Evolutionary conservation across 2,888 invertebrate genomes (phyloP), one percentile per base, ranked within the genome.

Genomic region (Aleiodes leptofemur): DNA sequence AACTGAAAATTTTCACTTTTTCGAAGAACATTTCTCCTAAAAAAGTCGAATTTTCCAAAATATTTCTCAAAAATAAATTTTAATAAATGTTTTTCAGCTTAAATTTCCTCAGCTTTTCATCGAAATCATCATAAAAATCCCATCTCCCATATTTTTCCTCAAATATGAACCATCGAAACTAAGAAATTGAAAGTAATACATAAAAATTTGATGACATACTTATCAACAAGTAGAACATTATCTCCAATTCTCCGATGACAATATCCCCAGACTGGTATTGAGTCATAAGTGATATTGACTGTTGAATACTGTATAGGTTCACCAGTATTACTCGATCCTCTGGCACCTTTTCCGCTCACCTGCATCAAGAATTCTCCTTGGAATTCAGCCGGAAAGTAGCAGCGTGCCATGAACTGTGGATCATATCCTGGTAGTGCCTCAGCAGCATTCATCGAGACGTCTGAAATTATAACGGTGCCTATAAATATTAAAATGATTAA

Each of bases 301-400:
- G 90, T 88, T 72, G 92, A 92, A 84, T 93, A 93, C 79, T 92
- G 91, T 76, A 93, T 91, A 74, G 90, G 90, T 79, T 91, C 91
- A n/a, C 89, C 89, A 9, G 88, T 87, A 78, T 88, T 89, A 61
- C 85, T 85, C 43, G 87, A 84, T 85, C 86, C 85, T 85, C 80
- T 83, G 74, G 82, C 82, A 78, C 84, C 85, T 78, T 83, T 82
- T 74, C 85, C 86, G 80, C 85, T 87, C 80, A 88, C 90, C 88
- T 93, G 93, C 90, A 92, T 93, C 79, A 92, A 89, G 85, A 91
- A 94, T 79, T 92, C 92, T 34, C 94, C 94, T 89, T 93, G 93
- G 81, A 92, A 91, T 86, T 93, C 93, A 76, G 92, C 91, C 31
- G 93, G 91, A 87, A 94, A 93, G 87, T 93, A 93, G 86, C 93